Evolutionary conservation across 2,888 invertebrate species (phyloP), one percentile per base, ranked within the genome.

Genomic region (Drosophila sordidula): DNA sequence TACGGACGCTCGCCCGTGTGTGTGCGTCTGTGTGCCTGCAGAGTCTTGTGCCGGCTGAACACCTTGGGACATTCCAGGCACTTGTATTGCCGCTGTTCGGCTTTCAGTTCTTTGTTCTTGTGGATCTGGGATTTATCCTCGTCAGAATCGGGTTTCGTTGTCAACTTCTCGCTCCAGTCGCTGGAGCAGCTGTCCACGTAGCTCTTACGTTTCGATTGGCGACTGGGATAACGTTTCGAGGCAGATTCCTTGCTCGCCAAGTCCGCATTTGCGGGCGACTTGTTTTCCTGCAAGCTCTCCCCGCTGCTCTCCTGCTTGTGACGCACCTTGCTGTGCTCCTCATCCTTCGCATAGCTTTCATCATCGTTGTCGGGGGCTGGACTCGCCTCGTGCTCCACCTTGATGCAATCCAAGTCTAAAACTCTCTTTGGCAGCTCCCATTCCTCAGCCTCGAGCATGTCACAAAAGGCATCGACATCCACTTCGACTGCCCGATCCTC

Each of bases 1-100:
- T 44, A 70, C 0, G 50, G 54, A 14, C 70, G 65, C 22, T 54
- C 64, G 2, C 65, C 70, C 1, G 65, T 59, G 14, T 70, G 55
- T 0, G 29, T 65, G n/a, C 65, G 70, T 6, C 6, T 12, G 11
- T 71, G 56, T 1, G 12, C 22, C 25, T 34, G 12, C 0, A 70
- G 52, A 1, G 44, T 34, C 9, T 54, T n/a, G 8, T 6, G 18
- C 3, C 36, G 11, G 0, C 1, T 57, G n/a, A 70, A 70, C 2
- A 9, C 11, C 8, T 54, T 64, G 4, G 52, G 25, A 9, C 69
- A 69, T 25, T 52, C 44, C 6, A 1, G 6, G 6, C 70, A 70
- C 14, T 69, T 18, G 32, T 50, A 34, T n/a, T 5, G 12, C 9
- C 51, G 38, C 1, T 22, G 32, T 1, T n/a, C 5, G n/a, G 11